A percentile compares a stretch with the other conserved stretches of the same genome.
phyloP scores from a whole-genome alignment of 37 sponge, comb jelly and placozoan genomes.

The Beroe ovata region DNA sequence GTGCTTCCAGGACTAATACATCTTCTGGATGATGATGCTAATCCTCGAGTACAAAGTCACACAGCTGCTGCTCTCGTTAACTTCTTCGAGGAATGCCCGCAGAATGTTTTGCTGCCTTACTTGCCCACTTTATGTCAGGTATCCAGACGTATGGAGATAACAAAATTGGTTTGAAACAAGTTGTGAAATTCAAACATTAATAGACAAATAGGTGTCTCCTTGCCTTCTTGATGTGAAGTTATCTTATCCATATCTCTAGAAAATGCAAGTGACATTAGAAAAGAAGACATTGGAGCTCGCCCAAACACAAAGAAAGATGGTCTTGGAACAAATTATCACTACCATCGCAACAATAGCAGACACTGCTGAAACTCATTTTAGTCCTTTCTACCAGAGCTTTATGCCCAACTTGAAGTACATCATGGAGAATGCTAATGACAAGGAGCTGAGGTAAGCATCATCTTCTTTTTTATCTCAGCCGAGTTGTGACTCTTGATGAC shows the following conservation, averaged over 20 bases:
- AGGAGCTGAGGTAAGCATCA: slow-evolving; percentile 70
- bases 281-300: slow-evolving; percentile 73
- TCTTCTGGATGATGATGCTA: slow-evolving; percentile 80
- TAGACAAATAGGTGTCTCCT: no score
- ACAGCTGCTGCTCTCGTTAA: slow-evolving; percentile 92
- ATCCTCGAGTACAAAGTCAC: slow-evolving; percentile 92
- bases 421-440: slow-evolving; percentile 79
- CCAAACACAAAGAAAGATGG: slow-evolving; percentile 77
- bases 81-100: slow-evolving; percentile 91
- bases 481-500: not conserved
- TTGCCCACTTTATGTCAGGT: slow-evolving; percentile 70
- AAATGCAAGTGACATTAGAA: slow-evolving; percentile 52
- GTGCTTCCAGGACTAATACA: slow-evolving; percentile 87
- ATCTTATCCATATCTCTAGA: no score
- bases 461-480: not conserved
- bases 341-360: slow-evolving; percentile 95
- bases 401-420: slow-evolving; percentile 97
- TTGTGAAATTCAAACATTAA: no score
- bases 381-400: slow-evolving; percentile 90
- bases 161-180: no score
- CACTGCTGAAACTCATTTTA: slow-evolving; percentile 83
- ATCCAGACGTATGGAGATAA: no score
- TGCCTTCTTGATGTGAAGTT: no score
- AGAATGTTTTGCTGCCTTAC: slow-evolving; percentile 79
- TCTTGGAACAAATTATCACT: slow-evolving; percentile 88